Evolutionary conservation across 2,888 invertebrate species (phyloP), one percentile per base, ranked within the genome.

Genomic region (Phaedon cochleariae): DNA sequence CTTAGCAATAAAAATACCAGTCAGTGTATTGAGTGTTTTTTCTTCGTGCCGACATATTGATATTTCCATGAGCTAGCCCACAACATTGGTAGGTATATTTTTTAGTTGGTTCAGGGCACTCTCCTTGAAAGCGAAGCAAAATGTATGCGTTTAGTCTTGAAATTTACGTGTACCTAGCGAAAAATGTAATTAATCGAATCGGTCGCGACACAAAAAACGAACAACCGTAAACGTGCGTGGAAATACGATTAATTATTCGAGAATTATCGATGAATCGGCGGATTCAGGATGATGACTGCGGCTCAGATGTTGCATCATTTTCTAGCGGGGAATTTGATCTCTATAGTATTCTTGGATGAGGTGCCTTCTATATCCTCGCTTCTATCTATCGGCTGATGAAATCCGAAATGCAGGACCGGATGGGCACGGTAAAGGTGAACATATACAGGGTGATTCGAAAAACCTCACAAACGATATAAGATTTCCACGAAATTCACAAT

Each of bases 311-410:
- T 57, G 57, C 57, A 57, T 57, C 57, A 57, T 45, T 45, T 22
- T 57, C 26, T 22, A 45, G 26, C 57, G 57, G 57, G 26, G 45
- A 57, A 45, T 41, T 46, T 22, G 57, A 57, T 57, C n/a, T 41
- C 41, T 41, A 41, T 41, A 12, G 41, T 41, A 41, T 41, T 41
- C 41, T 41, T 15, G 41, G 41, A 41, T 41, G 41, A n/a, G n/a
- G n/a, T 15, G 57, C 45, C 45, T 45, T 21, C 31, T 20, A 54
- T 54, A n/a, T 54, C 54, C 4, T n/a, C 41, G 41, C n/a, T n/a
- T n/a, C n/a, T n/a, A n/a, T n/a, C n/a, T 41, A 12, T 41, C 7
- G 26, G 57, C 57, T 57, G 41, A 45, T 29, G 26, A 57, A 57
- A 57, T 15, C 15, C 57, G 26, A 46, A 57, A 34, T 45, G 45